Base-by-base conservation (phyloP, 2,888 invertebrate genomes). In the Drosophila setosimentum region DNA sequence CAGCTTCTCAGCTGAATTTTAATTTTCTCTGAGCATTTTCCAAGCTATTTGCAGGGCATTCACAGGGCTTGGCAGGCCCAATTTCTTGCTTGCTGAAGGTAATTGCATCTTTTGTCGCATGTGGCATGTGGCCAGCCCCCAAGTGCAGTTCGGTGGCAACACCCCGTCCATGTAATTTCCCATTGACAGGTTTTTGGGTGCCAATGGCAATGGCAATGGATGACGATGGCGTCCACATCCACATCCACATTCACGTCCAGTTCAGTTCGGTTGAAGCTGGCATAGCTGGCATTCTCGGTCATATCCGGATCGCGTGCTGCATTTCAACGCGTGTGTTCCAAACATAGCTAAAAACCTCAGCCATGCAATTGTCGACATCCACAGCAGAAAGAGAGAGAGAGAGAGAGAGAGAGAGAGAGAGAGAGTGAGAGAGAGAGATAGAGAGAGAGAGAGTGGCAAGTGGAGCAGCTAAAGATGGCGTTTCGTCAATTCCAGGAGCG, bases 271-370 rank as follows among this genome's bases (percentile, higher is more conserved):
- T 16, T 24, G 45, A 24, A 45, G 8, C 45, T 45, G 16, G 33
- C 24, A 24, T 45, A 24, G 45, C 45, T 16, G 45, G 63, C 50
- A 70, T 51, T 21, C 55, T 54, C 29, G 73, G 55, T 57, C 73
- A 51, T 59, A 59, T 78, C 67, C 81, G 88, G 81, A 82, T 91
- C 90, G 91, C 91, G 92, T 91, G 91, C 91, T 80, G 87, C 92
- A 92, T 92, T 91, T 92, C 92, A 91, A 86, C 92, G 87, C 91
- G 78, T 82, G 91, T 81, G 82, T 84, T 81, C 90, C 75, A n/a
- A n/a, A n/a, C n/a, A 50, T 54, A 57, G 27, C 54, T 27, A 7
- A 54, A 54, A n/a, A 55, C 40, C 42, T 63, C 64, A 57, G 55
- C 62, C 68, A 62, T 84, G 90, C 90, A 85, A 89, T 90, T 89